A percentile compares a stretch with the other conserved stretches of the same genome.
These are phyloP conservation scores for Himalopsyche japonica DNA, from an alignment of 2,888 invertebrate genomes.

Conservation along the genomic window DNA sequence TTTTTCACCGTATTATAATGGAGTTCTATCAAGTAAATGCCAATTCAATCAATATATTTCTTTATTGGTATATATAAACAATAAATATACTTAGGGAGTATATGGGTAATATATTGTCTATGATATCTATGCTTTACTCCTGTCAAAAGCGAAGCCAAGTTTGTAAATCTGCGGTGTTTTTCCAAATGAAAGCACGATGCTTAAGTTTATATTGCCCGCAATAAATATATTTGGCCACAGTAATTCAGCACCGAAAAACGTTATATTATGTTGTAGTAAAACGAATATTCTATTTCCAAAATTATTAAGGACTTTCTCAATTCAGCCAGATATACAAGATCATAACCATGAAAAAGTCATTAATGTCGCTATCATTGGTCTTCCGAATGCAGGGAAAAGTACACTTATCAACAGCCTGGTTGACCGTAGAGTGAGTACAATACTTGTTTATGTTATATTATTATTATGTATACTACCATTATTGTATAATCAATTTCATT, in stretches of 20 bases:
- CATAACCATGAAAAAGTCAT: constrained; percentile 49
- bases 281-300: background rate
- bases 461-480: too few species aligned
- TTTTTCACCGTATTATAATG: too few species aligned
- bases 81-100: too few species aligned
- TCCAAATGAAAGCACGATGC: background rate
- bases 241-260: background rate
- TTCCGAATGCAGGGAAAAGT: constrained; percentile 96
- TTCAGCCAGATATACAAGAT: background rate
- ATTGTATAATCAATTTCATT: too few species aligned
- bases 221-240: background rate
- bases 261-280: background rate
- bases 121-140: too few species aligned
- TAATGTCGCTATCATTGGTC: constrained; percentile 85
- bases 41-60: too few species aligned
- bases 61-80: too few species aligned
- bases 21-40: too few species aligned
- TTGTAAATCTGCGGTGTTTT: background rate
- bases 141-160: background rate
- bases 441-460: too few species aligned
- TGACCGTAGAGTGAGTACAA: constrained; percentile 68
- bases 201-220: background rate
- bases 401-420: constrained; percentile 88
- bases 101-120: too few species aligned
- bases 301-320: background rate